Conservation (phyloP, 2,113 vertebrate species). For the Oceanodroma tethys region DNA sequence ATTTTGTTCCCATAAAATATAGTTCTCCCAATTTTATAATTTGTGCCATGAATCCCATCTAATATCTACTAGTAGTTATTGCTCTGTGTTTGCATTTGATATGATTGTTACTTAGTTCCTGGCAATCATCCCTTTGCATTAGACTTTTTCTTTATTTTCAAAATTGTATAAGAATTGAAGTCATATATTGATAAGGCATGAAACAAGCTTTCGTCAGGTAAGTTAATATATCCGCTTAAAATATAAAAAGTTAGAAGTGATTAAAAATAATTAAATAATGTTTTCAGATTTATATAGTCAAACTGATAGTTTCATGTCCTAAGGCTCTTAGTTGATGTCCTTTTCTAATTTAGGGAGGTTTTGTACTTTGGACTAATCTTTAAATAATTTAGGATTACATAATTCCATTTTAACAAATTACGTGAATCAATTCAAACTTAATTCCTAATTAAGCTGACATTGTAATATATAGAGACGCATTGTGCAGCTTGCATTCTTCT, state of each 20-base stretch:
- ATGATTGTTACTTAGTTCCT: not conserved
- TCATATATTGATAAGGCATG: not conserved
- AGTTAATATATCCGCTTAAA: not conserved
- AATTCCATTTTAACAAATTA: not conserved
- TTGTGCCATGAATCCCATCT: not conserved
- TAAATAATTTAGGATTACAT: not conserved
- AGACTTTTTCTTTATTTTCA: not conserved
- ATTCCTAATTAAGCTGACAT: not conserved
- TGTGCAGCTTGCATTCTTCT: not conserved
- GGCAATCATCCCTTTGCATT: not conserved
- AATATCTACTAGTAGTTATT: not conserved
- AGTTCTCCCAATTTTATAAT: not conserved
- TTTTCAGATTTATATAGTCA: not conserved
- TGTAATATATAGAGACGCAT: not conserved
- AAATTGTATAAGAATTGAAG: not conserved
- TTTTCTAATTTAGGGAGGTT: not conserved
- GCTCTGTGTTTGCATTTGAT: not conserved
- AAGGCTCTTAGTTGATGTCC: not conserved
- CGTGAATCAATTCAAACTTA: not conserved
- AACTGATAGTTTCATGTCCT: not conserved
- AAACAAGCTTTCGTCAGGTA: not conserved
- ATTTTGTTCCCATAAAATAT: not conserved
- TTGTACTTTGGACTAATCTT: not conserved
- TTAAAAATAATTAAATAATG: not conserved
- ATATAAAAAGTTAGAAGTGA: not conserved